phyloP scores from a whole-genome alignment of 2,888 invertebrate genomes.

The Lacanobia oleracea region DNA sequence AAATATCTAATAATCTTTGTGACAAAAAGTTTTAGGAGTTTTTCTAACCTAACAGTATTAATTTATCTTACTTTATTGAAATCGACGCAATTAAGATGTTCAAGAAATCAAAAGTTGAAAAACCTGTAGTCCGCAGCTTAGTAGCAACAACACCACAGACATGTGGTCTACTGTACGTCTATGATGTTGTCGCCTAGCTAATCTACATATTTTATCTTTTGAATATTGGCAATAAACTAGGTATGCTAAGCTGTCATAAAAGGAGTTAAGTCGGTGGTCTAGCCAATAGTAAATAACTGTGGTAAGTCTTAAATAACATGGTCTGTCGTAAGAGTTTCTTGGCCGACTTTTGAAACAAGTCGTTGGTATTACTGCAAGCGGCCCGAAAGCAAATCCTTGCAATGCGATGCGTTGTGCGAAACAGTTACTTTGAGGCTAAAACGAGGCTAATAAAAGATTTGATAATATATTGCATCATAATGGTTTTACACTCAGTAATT shows the following conservation, averaged over 20 bases:
- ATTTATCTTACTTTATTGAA: too few species aligned
- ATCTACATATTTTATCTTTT: background rate
- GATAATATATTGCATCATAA: too few species aligned
- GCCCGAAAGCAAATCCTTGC: slow-evolving; percentile 41
- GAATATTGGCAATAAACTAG: slow-evolving; percentile 36
- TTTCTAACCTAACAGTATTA: too few species aligned
- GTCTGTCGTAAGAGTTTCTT: slow-evolving; percentile 64
- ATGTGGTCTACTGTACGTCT: background rate
- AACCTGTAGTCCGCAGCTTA: background rate
- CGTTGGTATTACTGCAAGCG: slow-evolving; percentile 45
- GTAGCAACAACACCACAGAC: background rate
- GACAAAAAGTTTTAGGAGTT: too few species aligned
- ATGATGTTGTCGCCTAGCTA: background rate
- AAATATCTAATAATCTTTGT: too few species aligned
- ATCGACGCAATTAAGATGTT: too few species aligned
- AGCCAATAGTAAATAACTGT: slow-evolving; percentile 38
- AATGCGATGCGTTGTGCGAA: slow-evolving; percentile 14
- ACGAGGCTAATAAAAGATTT: background rate
- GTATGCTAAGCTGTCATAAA: slow-evolving; percentile 34
- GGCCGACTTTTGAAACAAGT: slow-evolving; percentile 64
- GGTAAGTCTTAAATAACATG: slow-evolving; percentile 59
- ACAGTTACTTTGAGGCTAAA: slow-evolving; percentile 10
- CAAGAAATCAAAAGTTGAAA: slow-evolving; percentile 24
- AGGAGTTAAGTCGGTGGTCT: slow-evolving; percentile 37
- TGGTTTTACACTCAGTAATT: background rate